Base-by-base conservation (phyloP, 2,797 vertebrate species). In the Galagoides demidoff region DNA sequence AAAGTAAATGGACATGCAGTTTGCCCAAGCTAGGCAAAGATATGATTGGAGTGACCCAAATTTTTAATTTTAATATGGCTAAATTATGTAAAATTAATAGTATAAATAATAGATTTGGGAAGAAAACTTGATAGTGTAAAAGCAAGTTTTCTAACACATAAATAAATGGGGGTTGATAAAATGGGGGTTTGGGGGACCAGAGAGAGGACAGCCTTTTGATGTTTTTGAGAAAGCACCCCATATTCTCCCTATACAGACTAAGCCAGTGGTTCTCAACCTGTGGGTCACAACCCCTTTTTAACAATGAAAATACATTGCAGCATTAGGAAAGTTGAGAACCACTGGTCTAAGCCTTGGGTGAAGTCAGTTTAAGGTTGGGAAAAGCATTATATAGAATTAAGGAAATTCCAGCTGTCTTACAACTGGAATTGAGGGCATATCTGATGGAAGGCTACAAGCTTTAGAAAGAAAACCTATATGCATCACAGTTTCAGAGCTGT, bases 61-160 rank as follows among this genome's bases (percentile, higher is more conserved):
- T 49, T 8, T 19, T 77, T 73, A 11, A 92, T 66, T 93, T 92
- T 71, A 89, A 84, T 39, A 52, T 85, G 68, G 87, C 17, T 91
- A 12, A 5, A 73, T 22, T 52, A 64, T 27, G 27, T 31, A 90
- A 14, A 87, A 73, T 89, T 77, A 71, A 59, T 11, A 85, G 19
- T 64, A 87, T 5, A 95, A 92, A n/a, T 87, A 84, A 89, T 37
- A 49, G 5, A 79, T 39, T 78, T 79, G 4, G 13, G 22, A 37
- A 31, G 52, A 74, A 95, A 34, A 45, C 17, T 57, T 87, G 8
- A 63, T 66, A 20, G 25, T 63, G 4, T 73, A 92, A 90, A 92
- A 34, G 55, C 22, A 90, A 84, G 49, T 82, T 61, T 39, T 93
- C 25, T 90, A 52, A 92, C 27, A 74, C 2, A 45, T 66, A 89